Conservation (phyloP, 2,113 vertebrate species). For the Pachycephala philippinensis region DNA sequence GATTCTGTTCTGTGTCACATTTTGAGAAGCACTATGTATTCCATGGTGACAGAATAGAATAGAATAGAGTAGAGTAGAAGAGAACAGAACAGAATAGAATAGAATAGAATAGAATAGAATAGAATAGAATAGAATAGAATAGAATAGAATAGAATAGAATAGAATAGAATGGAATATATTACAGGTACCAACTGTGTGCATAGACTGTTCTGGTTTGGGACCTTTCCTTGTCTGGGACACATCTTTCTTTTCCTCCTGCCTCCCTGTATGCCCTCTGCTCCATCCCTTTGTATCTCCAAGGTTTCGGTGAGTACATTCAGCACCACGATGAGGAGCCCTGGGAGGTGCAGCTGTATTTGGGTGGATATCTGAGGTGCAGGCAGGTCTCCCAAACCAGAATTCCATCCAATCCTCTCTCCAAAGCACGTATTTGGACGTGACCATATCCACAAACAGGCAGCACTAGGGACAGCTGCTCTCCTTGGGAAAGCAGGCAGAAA, state of each 20-base stretch:
- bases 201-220: not conserved
- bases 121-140: too few species aligned
- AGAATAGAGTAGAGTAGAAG: too few species aligned
- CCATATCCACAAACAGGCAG: not conserved
- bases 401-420: not conserved
- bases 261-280: not conserved
- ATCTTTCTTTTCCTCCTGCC: not conserved
- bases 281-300: not conserved
- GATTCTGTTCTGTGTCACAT: not conserved
- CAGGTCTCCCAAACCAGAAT: not conserved
- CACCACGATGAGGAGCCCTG: not conserved
- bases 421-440: not conserved
- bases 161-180: too few species aligned
- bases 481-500: not conserved
- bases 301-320: not conserved
- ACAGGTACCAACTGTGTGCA: not conserved
- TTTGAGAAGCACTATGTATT: not conserved
- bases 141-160: too few species aligned
- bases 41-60: too few species aligned
- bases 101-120: too few species aligned
- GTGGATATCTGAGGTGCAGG: not conserved
- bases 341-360: not conserved
- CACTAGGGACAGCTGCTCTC: not conserved
- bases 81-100: too few species aligned
- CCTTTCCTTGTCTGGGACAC: not conserved